Conservation (phyloP, 2,888 invertebrate genomes). For the Boloria selene region DNA sequence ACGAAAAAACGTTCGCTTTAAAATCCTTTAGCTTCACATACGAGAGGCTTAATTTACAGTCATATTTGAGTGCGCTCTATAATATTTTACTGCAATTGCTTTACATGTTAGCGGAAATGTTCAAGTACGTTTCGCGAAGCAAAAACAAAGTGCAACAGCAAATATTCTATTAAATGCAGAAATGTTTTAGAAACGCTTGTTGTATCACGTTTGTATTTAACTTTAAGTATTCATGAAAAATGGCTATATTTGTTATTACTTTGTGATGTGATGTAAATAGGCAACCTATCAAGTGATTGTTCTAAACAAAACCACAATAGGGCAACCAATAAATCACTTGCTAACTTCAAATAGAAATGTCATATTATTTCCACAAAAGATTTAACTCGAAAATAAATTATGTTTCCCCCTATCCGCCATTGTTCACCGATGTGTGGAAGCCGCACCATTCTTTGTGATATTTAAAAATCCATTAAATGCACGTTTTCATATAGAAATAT, state of each 20-base stretch:
- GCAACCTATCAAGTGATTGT: slow-evolving; percentile 37
- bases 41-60: slow-evolving; percentile 42
- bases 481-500: slow-evolving; percentile 69
- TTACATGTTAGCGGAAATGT: slow-evolving; percentile 33
- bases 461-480: slow-evolving; percentile 82
- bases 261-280: background rate
- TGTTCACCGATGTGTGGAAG: slow-evolving; percentile 80
- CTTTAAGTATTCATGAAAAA: background rate
- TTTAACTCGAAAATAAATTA: slow-evolving; percentile 84
- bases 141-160: slow-evolving; percentile 17
- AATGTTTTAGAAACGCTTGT: background rate
- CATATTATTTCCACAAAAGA: slow-evolving; percentile 84
- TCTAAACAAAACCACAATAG: slow-evolving; percentile 62
- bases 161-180: slow-evolving; percentile 5
- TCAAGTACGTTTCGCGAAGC: slow-evolving; percentile 27
- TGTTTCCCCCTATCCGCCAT: slow-evolving; percentile 75
- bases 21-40: slow-evolving; percentile 46
- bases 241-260: background rate
- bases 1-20: slow-evolving; percentile 46
- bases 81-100: slow-evolving; percentile 33
- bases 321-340: slow-evolving; percentile 79
- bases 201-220: background rate
- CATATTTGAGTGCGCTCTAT: slow-evolving; percentile 37
- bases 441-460: slow-evolving; percentile 70
- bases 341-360: slow-evolving; percentile 83